Evolutionary conservation across 2,113 vertebrate species (phyloP).

Genomic region (Brachypteracias leptosomus): DNA sequence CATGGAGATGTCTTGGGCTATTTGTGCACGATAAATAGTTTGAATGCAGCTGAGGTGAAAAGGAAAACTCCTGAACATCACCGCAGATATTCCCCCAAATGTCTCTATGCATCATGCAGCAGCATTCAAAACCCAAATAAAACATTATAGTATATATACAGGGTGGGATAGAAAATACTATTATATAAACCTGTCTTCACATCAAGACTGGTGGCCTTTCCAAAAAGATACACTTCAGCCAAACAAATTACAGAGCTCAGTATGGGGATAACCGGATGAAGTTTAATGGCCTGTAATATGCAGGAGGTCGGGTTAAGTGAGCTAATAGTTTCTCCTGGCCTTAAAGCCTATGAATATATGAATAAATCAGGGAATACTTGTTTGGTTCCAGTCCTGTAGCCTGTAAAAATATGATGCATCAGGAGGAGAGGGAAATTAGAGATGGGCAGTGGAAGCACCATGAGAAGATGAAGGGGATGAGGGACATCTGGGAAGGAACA

Average conservation of each 20-base stretch:
- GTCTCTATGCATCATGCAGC: not conserved
- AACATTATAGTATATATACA: conserved; percentile 16
- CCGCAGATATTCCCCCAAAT: not conserved
- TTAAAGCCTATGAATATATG: not conserved
- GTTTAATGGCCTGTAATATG: conserved; percentile 22
- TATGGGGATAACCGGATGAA: not conserved
- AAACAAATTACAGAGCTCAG: not conserved
- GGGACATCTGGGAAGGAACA: not conserved
- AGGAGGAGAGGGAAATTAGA: not conserved
- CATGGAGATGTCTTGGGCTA: not conserved
- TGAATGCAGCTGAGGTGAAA: not conserved
- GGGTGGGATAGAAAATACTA: not conserved
- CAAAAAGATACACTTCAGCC: not conserved
- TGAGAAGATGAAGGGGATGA: not conserved
- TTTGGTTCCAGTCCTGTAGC: not conserved
- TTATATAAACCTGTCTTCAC: conserved; percentile 36
- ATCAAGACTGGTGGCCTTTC: conserved; percentile 14
- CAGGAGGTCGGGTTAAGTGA: not conserved
- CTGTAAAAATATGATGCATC: not conserved
- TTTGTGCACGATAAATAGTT: not conserved
- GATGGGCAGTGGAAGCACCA: accelerated
- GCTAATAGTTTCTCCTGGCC: conserved; percentile 1
- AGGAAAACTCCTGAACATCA: not conserved
- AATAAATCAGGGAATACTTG: conserved; percentile 23
- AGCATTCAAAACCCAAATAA: conserved; percentile 10